Base-by-base conservation (phyloP, 2,888 invertebrate genomes). In the Amphipoea lucens region DNA sequence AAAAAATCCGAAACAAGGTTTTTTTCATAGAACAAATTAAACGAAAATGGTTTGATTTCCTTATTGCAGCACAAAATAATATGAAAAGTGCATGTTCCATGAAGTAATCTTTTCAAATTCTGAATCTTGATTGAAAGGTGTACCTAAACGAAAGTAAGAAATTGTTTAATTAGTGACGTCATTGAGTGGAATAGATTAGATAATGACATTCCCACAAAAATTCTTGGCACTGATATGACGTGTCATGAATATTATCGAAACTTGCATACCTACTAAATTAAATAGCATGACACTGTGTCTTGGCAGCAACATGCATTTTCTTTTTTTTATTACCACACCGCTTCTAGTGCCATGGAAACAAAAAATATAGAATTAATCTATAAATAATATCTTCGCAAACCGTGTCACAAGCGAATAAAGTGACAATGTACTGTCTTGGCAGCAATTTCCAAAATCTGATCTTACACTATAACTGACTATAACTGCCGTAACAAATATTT, bases 351-450 rank as follows among this genome's bases (percentile, higher is more conserved):
- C 40, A 12, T 23, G 17, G 51, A 29, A 65, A 42, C 17, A 17
- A 42, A 45, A 45, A 45, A 76, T 42, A 51, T 63, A 76, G 12
- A 54, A 54, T 45, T 20, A 54, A 76, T 29, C 11, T 51, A 77
- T 42, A 12, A 51, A 76, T 63, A 51, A 51, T 51, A 76, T n/a
- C 12, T 23, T 36, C 12, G n/a, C 17, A 51, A 51, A 42, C 29
- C 3, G 23, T 54, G 42, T n/a, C 17, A 54, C 14, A 29, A 17
- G 7, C 17, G 42, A 12, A 14, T 23, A 29, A 23, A 42, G 51
- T 51, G 77, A 40, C 29, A 36, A 36, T 12, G 36, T 60, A 60
- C 29, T 17, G 42, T 29, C 17, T 51, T 63, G 40, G 62, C 62
- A 51, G 29, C 29, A 5, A 23, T 42, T 51, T 51, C 6, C 20